Base-by-base conservation (phyloP, 2,797 vertebrate species). In the Coracias cyanogaster region DNA sequence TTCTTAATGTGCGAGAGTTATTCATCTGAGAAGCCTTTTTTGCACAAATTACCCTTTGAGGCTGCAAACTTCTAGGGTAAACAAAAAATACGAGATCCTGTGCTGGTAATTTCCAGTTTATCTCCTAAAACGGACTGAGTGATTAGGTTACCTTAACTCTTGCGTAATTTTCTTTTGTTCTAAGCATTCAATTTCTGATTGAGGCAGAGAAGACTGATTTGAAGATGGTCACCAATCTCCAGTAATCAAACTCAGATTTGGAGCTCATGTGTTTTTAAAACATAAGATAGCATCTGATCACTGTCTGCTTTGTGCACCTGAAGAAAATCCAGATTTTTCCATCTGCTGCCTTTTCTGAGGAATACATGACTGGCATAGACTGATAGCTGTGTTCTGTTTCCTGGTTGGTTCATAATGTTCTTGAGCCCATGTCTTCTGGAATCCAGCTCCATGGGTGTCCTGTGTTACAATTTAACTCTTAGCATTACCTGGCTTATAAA, bases 291-390 rank as follows among this genome's bases (percentile, higher is more conserved):
- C 51, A 35, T 45, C 43, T 72, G 31, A 35, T n/a, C 9, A 12
- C 22, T 61, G 1, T 46, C 49, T 90, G 41, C 37, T 66, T 74
- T 81, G n/a, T 49, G 13, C 29, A 54, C 4, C 8, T 65, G 35
- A 65, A 79, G 58, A 71, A 82, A 93, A 78, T 76, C 31, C 10
- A 35, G 12, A 16, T 76, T 92, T 90, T 83, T 88, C 65, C 2
- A 0, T 81, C 4, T 72, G 28, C 4, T 74, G 5, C 12, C 7
- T 71, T 81, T 74, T 43, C 73, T 83, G 54, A 83, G 58, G 46
- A 74, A 6, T 61, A 25, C 2, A 1, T 86, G 46, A 43, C 39
- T 83, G 28, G 4, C 25, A 12, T 8, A 31, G 55, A n/a, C 39
- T 55, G 29, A 55, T 20, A 45, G 12, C 57, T 71, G 33, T 67